Evolutionary conservation across 2,888 invertebrate species (phyloP).

Genomic region (Mallateleia sp.): DNA sequence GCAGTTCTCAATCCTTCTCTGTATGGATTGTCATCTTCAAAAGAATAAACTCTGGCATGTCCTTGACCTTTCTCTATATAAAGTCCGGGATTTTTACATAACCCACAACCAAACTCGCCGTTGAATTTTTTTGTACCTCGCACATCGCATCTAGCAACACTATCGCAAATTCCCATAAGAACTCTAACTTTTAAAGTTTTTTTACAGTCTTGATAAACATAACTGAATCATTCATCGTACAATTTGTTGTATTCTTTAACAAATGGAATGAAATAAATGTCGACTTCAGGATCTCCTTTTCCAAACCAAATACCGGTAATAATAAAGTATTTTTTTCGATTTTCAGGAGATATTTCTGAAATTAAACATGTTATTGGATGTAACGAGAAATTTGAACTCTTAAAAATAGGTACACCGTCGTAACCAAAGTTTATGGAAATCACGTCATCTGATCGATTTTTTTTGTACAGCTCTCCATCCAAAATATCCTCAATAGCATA

Average conservation of each 20-base stretch:
- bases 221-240: too few species aligned
- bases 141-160: slow-evolving; percentile 54
- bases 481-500: slow-evolving; percentile 74
- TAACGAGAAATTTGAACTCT: slow-evolving; percentile 57
- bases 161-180: slow-evolving; percentile 52
- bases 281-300: slow-evolving; percentile 51
- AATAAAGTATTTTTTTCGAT: slow-evolving; percentile 32
- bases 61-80: slow-evolving; percentile 65
- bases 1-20: too few species aligned
- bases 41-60: slow-evolving; percentile 15
- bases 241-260: slow-evolving; percentile 56
- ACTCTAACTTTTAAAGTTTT: slow-evolving; percentile 31
- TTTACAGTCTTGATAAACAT: too few species aligned
- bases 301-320: slow-evolving; percentile 56
- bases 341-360: slow-evolving; percentile 24
- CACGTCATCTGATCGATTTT: slow-evolving; percentile 45
- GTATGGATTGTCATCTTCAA: too few species aligned
- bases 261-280: slow-evolving; percentile 69
- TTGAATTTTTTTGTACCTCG: slow-evolving; percentile 49
- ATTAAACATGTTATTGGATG: slow-evolving; percentile 59
- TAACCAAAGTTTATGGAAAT: slow-evolving; percentile 65
- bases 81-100: slow-evolving; percentile 62
- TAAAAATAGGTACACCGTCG: slow-evolving; percentile 67
- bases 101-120: slow-evolving; percentile 66
- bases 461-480: slow-evolving; percentile 62